Percentiles rank a stretch among this genome's conserved stretches.
phyloP scores from a whole-genome alignment of 30 jellyfish, hydroid and myxozoan genomes.

The Catostylus mosaicus region DNA sequence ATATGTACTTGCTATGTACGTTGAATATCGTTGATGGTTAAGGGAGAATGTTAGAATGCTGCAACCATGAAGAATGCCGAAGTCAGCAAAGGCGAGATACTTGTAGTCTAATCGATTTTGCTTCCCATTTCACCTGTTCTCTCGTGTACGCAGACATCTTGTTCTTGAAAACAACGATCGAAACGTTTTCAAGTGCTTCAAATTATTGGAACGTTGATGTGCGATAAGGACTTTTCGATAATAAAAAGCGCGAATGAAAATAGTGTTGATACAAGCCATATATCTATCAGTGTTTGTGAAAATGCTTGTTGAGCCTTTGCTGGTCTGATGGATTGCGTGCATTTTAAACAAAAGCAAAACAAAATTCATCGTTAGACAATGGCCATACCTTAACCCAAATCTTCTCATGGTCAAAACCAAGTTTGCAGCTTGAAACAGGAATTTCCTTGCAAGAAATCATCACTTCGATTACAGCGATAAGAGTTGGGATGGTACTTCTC shows the following conservation, averaged over 20 bases:
- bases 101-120: constrained; percentile 22
- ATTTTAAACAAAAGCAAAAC: constrained; percentile 36
- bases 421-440: background rate
- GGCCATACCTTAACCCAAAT: constrained; percentile 30
- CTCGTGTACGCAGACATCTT: constrained; percentile 37
- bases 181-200: background rate
- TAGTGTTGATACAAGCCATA: background rate
- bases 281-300: background rate
- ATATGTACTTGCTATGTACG: background rate
- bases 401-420: constrained; percentile 24
- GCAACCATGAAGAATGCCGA: background rate
- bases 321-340: constrained; percentile 46
- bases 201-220: background rate
- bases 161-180: background rate
- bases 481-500: too few relatives aligned
- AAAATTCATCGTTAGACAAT: constrained; percentile 30
- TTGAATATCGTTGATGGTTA: background rate
- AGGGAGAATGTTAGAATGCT: background rate
- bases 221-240: background rate
- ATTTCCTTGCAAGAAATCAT: background rate
- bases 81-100: background rate
- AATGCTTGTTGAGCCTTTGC: constrained; percentile 34
- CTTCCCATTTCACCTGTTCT: constrained; percentile 38
- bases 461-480: background rate
- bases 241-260: background rate